These are phyloP conservation scores for Xenopus tropicalis DNA, from an alignment of 2,113 vertebrate genomes.

Conservation along the genomic window DNA sequence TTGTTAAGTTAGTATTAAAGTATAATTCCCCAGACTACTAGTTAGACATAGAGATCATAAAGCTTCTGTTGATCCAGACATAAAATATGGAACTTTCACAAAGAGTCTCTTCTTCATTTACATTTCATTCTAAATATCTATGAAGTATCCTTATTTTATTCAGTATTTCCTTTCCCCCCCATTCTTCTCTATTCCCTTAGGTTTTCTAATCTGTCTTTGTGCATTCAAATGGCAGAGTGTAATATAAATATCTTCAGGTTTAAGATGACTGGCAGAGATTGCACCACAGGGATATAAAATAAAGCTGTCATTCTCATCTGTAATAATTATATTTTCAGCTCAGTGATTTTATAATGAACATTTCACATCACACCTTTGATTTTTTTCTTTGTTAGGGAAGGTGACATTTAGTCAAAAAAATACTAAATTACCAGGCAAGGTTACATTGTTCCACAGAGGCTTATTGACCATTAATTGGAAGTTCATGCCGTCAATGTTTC, in stretches of 20 bases:
- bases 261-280: slow-evolving; percentile 29
- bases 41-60: too few species aligned
- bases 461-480: slow-evolving; percentile 28
- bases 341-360: slow-evolving; percentile 41
- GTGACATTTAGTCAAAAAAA: slow-evolving; percentile 18
- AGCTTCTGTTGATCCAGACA: too few species aligned
- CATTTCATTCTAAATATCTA: too few species aligned
- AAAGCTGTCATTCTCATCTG: slow-evolving; percentile 39
- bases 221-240: slow-evolving; percentile 22
- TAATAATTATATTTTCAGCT: slow-evolving; percentile 42
- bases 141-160: not conserved
- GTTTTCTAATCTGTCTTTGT: slow-evolving; percentile 18
- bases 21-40: too few species aligned
- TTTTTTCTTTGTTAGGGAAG: slow-evolving; percentile 24
- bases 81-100: too few species aligned
- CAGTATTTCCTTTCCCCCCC: not conserved
- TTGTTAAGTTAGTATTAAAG: too few species aligned
- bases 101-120: too few species aligned
- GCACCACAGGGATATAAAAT: slow-evolving; percentile 38
- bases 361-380: slow-evolving; percentile 35
- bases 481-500: slow-evolving; percentile 14
- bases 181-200: not conserved
- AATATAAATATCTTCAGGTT: slow-evolving; percentile 33
- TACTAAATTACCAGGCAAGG: slow-evolving; percentile 22
- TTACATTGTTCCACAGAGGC: slow-evolving; percentile 25